These are phyloP conservation scores for Poecilobothrus nobilitatus DNA, from an alignment of 2,888 invertebrate species.

Conservation along the genomic window DNA sequence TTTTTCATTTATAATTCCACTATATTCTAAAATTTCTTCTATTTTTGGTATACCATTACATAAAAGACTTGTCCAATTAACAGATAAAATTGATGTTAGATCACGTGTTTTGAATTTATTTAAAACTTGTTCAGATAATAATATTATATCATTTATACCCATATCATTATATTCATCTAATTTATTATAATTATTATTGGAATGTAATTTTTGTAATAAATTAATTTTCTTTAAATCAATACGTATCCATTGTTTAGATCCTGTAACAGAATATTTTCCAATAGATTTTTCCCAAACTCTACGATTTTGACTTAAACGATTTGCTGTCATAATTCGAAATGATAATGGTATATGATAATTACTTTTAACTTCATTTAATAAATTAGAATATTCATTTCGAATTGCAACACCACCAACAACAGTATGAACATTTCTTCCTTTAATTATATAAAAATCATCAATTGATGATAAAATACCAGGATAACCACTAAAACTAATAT, in stretches of 20 bases:
- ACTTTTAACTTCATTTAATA: slow-evolving; percentile 62
- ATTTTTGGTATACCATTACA: slow-evolving; percentile 43
- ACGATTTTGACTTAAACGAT: slow-evolving; percentile 64
- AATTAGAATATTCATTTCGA: slow-evolving; percentile 59
- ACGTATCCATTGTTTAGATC: slow-evolving; percentile 81
- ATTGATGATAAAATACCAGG: slow-evolving; percentile 74
- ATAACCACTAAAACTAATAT: slow-evolving; percentile 72
- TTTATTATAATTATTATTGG: slow-evolving; percentile 17
- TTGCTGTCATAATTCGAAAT: slow-evolving; percentile 72
- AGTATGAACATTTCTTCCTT: slow-evolving; percentile 50
- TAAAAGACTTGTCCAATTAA: slow-evolving; percentile 56
- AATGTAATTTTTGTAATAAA: slow-evolving; percentile 13
- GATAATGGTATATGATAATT: slow-evolving; percentile 51
- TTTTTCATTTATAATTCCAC: slow-evolving; percentile 32
- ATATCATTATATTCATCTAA: not conserved
- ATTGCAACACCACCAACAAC: slow-evolving; percentile 70
- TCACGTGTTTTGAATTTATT: slow-evolving; percentile 43
- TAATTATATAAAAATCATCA: slow-evolving; percentile 71
- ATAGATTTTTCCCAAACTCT: slow-evolving; percentile 65
- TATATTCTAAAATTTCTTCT: slow-evolving; percentile 34
- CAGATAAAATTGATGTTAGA: slow-evolving; percentile 53
- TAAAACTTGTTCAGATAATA: slow-evolving; percentile 64
- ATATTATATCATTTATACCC: slow-evolving; percentile 44
- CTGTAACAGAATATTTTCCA: slow-evolving; percentile 65
- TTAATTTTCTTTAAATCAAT: slow-evolving; percentile 56